phyloP scores from a whole-genome alignment of 2,888 invertebrate species.

The Amblyjoppa proteus region DNA sequence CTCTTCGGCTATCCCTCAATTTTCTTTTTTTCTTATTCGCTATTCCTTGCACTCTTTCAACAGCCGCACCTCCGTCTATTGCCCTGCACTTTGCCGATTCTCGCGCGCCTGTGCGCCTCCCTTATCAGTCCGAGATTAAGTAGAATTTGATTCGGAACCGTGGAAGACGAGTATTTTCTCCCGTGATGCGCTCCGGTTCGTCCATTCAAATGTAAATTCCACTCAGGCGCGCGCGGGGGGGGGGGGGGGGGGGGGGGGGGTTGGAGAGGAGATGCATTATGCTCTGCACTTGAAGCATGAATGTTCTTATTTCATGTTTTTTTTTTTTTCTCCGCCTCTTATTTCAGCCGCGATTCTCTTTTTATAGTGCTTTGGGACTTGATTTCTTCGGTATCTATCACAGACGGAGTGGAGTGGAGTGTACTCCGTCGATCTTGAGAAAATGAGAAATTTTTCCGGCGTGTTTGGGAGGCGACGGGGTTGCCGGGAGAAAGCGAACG shows the following conservation, averaged over 20 bases:
- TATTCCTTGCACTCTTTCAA: conserved; percentile 31
- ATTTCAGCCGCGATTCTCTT: too few species aligned
- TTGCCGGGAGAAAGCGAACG: not conserved
- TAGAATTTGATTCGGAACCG: conserved; percentile 19
- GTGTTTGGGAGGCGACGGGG: not conserved
- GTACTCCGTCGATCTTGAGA: conserved; percentile 5
- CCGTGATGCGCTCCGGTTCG: not conserved
- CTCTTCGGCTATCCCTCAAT: conserved; percentile 33
- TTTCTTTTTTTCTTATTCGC: conserved; percentile 23
- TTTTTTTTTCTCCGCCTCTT: too few species aligned
- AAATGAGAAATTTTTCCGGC: conserved; percentile 33
- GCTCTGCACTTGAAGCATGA: too few species aligned
- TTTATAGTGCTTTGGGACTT: conserved; percentile 8
- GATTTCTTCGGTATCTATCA: not conserved
- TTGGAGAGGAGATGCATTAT: too few species aligned
- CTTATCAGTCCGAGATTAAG: conserved; percentile 25
- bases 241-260: too few species aligned
- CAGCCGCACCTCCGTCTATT: not conserved
- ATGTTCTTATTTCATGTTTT: too few species aligned
- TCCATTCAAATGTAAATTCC: conserved; percentile 7
- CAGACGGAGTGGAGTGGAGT: conserved; percentile 3
- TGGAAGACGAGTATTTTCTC: conserved; percentile 7
- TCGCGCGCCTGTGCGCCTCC: conserved; percentile 28
- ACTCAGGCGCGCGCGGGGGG: not conserved
- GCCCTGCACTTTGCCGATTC: conserved; percentile 43